phyloP scores from a whole-genome alignment of 2,797 vertebrate genomes.

The Champsocephalus gunnari region DNA sequence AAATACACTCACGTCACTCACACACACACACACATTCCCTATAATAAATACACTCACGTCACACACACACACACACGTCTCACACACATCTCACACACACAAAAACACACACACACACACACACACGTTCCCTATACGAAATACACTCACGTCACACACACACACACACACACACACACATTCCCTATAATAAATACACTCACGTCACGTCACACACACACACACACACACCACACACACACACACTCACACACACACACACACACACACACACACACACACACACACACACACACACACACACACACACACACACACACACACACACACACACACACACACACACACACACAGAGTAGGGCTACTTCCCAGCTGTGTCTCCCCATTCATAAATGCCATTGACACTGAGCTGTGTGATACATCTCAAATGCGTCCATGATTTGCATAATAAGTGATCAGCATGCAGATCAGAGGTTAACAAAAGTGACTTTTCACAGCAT shows the following conservation, averaged over 20 bases:
- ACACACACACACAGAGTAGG: slow-evolving; percentile 55
- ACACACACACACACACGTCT: slow-evolving; percentile 16
- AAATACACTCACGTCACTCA: background rate
- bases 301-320: slow-evolving; percentile 44
- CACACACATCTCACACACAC: too few species aligned
- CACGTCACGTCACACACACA: slow-evolving; percentile 14
- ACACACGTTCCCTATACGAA: background rate
- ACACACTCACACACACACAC: slow-evolving; percentile 15
- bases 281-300: slow-evolving; percentile 29
- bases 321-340: slow-evolving; percentile 51
- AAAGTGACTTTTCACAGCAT: slow-evolving; percentile 46
- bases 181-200: too few species aligned
- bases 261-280: background rate
- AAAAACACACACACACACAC: slow-evolving; percentile 37
- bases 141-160: background rate
- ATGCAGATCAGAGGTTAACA: slow-evolving; percentile 69
- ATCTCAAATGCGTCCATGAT: slow-evolving; percentile 69
- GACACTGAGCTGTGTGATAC: slow-evolving; percentile 72
- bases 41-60: background rate
- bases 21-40: slow-evolving; percentile 22
- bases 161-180: slow-evolving; percentile 35
- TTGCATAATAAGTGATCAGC: slow-evolving; percentile 80
- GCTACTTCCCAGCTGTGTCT: slow-evolving; percentile 77
- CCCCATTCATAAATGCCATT: slow-evolving; percentile 79
- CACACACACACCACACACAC: slow-evolving; percentile 19